Percentiles rank a stretch among this genome's conserved stretches.
Evolutionary conservation across 2,888 invertebrate species (phyloP).

Genomic region (Syrphus vitripennis): DNA sequence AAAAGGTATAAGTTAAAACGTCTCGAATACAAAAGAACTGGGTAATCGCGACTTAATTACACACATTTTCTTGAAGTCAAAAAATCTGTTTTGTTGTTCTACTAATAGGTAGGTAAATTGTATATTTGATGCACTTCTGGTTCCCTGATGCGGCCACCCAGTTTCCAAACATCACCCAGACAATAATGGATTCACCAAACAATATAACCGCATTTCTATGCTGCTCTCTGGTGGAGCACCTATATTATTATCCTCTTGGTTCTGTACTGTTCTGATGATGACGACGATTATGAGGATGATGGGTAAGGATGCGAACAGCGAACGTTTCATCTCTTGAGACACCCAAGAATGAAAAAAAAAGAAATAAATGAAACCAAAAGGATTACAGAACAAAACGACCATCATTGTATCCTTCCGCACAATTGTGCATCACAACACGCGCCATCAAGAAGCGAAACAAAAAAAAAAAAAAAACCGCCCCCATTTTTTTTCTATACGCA

Average conservation of each 20-base stretch:
- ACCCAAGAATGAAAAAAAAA: not conserved
- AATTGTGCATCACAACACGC: conserved; percentile 43
- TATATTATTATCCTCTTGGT: conserved; percentile 32
- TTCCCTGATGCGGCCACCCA: conserved; percentile 3
- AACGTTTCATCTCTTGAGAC: conserved; percentile 21
- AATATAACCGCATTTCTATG: conserved; percentile 42
- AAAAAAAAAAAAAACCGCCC: conserved; percentile 34
- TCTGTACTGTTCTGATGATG: not conserved
- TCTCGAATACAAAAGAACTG: not conserved
- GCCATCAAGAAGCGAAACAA: conserved; percentile 25
- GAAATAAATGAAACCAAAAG: conserved; percentile 4
- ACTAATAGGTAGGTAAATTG: too few relatives aligned
- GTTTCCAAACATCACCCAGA: conserved; percentile 12
- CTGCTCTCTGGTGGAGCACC: conserved; percentile 3
- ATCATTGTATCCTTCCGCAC: conserved; percentile 68
- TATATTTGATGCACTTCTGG: not conserved
- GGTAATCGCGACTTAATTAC: conserved; percentile 34
- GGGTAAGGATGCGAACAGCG: conserved; percentile 9
- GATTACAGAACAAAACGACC: conserved; percentile 51
- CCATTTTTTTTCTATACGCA: conserved; percentile 46
- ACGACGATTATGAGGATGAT: not conserved
- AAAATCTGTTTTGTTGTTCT: not conserved
- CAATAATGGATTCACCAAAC: conserved; percentile 32
- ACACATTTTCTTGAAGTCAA: conserved; percentile 20
- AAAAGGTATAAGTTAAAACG: not conserved